Conservation (phyloP, 1,140 invertebrate species). For the Acyrthosiphon pisum region DNA sequence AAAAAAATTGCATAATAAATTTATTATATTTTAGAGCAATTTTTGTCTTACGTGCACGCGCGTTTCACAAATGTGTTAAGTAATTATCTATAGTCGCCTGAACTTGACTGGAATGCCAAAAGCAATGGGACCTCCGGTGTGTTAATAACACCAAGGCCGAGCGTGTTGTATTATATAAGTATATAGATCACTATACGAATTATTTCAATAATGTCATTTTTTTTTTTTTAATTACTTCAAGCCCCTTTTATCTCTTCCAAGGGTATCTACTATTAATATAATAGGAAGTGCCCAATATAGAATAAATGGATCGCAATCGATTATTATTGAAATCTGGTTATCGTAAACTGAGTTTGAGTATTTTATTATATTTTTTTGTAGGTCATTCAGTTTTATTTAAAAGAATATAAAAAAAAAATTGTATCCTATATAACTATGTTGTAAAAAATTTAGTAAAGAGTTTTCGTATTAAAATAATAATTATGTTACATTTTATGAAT, state of each 20-base stretch:
- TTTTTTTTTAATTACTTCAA: background rate
- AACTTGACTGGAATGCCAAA: constrained; percentile 43
- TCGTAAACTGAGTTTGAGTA: background rate
- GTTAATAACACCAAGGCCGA: background rate
- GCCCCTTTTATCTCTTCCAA: background rate
- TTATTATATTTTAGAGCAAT: background rate
- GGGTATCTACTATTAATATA: constrained; percentile 4
- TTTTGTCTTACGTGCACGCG: background rate
- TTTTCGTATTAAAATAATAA: background rate
- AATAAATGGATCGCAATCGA: background rate
- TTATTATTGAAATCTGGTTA: background rate
- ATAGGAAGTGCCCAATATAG: background rate
- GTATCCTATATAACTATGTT: background rate
- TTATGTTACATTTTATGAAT: background rate
- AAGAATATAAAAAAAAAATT: background rate
- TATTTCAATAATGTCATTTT: constrained; percentile 14
- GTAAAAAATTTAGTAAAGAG: background rate
- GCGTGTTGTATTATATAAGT: background rate
- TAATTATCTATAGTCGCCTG: background rate
- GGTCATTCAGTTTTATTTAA: background rate
- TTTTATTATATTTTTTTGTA: background rate
- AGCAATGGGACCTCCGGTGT: background rate
- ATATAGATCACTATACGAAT: constrained; percentile 26
- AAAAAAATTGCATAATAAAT: background rate
- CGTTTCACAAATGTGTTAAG: background rate